Percentiles rank a stretch among this genome's conserved stretches.
phyloP scores from a whole-genome alignment of 1,140 invertebrate genomes.

The Subanguina moxae region DNA sequence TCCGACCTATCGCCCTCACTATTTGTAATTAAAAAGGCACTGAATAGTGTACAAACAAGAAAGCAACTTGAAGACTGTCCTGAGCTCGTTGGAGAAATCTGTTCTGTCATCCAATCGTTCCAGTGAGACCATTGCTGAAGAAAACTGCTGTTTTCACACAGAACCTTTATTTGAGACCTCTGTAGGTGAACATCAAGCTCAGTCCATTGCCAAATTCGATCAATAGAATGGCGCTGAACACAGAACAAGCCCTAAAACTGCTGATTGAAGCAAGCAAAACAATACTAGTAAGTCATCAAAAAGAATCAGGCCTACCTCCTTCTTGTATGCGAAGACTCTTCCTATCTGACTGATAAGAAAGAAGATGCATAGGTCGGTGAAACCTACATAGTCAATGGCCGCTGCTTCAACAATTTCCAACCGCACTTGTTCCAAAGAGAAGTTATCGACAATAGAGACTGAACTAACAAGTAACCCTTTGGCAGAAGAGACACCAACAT shows the following conservation, averaged over 20 bases:
- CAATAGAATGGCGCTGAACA: background rate
- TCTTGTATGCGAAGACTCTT: background rate
- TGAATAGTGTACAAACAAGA: background rate
- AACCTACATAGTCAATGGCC: background rate
- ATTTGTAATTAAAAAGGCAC: background rate
- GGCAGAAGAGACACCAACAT: background rate
- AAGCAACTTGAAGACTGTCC: background rate
- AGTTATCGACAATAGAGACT: background rate
- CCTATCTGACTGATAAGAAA: background rate
- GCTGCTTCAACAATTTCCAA: background rate
- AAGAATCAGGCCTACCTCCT: background rate
- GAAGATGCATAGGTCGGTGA: background rate
- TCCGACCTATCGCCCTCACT: background rate
- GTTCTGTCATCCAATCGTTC: background rate
- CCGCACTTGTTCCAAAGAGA: background rate
- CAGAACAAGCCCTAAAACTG: background rate
- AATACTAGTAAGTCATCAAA: background rate
- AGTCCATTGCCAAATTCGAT: background rate
- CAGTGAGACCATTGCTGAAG: conserved; percentile 1
- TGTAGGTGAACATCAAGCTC: background rate
- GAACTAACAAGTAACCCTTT: background rate
- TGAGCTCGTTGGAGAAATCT: background rate
- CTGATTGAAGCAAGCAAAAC: background rate
- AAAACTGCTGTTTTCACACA: background rate
- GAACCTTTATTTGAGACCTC: too few relatives aligned